A percentile compares a stretch with the other conserved stretches of the same genome.
These are phyloP conservation scores for Encarsia formosa DNA, from an alignment of 2,888 invertebrate genomes.

Conservation along the genomic window DNA sequence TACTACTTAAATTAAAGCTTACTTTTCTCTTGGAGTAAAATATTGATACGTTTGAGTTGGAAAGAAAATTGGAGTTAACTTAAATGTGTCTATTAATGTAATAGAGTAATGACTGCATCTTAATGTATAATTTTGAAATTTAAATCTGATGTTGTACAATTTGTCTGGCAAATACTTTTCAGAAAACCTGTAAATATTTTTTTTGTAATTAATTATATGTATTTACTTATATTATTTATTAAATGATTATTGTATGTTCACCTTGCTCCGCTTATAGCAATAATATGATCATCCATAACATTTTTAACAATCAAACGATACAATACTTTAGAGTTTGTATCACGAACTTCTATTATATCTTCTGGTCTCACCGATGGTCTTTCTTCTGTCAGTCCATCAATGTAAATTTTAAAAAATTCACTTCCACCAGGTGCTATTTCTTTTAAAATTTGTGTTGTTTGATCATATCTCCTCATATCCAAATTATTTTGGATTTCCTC, in stretches of 20 bases:
- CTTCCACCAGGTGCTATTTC: neutral
- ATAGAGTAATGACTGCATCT: conserved; percentile 30
- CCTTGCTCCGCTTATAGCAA: neutral
- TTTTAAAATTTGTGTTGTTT: neutral
- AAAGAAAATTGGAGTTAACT: conserved; percentile 20
- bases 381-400: conserved; percentile 14
- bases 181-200: conserved; percentile 10
- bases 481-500: conserved; percentile 19
- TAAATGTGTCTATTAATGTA: conserved; percentile 14
- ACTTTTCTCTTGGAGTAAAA: too few species aligned
- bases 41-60: too few species aligned
- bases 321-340: neutral
- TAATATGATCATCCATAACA: conserved; percentile 8
- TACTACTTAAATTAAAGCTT: too few species aligned
- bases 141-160: conserved; percentile 26
- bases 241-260: neutral
- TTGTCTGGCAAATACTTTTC: neutral
- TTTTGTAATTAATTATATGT: neutral
- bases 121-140: conserved; percentile 24
- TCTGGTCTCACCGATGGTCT: conserved; percentile 11
- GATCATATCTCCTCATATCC: conserved; percentile 18
- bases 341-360: conserved; percentile 8
- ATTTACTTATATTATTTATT: neutral
- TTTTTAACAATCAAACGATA: conserved; percentile 1
- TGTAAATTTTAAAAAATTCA: conserved; percentile 6